Base-by-base conservation (phyloP, 2,113 vertebrate genomes). In the Lipophrys pholis region DNA sequence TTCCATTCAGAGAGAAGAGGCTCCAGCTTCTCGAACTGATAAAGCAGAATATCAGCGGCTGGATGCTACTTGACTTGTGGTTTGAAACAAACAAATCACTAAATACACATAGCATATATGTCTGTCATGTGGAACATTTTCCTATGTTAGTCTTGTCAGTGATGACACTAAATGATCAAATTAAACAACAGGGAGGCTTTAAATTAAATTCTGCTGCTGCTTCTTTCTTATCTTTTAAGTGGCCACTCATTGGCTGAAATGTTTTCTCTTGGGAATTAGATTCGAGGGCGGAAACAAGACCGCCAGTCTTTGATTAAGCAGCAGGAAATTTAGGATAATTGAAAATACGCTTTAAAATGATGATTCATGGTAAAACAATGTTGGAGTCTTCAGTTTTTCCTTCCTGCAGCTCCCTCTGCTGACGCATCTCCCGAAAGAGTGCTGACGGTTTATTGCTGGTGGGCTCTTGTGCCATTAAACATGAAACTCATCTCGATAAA, bases 321-420 rank as follows among this genome's bases (percentile, higher is more conserved):
- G 59, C 71, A 67, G 73, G 69, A 76, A 81, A 78, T 82, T 69
- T 58, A 15, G 66, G 49, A 39, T 80, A 76, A 80, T 69, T 80
- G 39, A 55, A 83, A 77, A 71, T 60, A 69, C n/a, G 48, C 11
- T 45, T 30, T 11, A 21, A 63, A 61, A 68, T 51, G 50, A 58
- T 86, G 81, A 89, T 76, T 89, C 83, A 86, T 53, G 49, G 50
- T 48, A 21, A 73, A 74, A 54, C 41, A 59, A 21, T 38, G 69
- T 74, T 72, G 11, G 6, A 52, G 62, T 62, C 17, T 74, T 76
- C 59, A 72, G 50, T 56, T 82, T 81, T 73, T 73, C 62, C 73
- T 68, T 49, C 9, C 43, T 79, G 42, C 40, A 11, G 11, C 40
- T 53, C 0, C 0, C 55, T 73, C 72, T 50, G 38, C 42, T 82